Conservation (phyloP, 2,113 vertebrate genomes). For the Trochalopteron elliotii region DNA sequence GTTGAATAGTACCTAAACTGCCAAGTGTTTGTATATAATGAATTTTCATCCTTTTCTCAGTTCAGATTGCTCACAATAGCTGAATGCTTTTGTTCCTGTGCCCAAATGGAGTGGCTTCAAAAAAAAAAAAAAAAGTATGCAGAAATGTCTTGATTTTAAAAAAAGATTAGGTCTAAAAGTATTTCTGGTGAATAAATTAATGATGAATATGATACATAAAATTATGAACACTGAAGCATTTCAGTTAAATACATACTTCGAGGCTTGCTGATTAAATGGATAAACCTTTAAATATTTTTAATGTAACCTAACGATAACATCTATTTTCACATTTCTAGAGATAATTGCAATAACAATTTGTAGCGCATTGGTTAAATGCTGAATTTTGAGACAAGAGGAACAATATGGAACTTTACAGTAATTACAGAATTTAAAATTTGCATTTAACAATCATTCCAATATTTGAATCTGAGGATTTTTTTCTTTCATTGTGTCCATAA, state of each 20-base stretch:
- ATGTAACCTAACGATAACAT: background rate
- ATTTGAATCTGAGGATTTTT: background rate
- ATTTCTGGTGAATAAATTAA: background rate
- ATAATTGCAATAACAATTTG: background rate
- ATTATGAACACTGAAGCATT: background rate
- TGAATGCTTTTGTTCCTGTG: background rate
- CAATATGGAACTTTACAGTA: background rate
- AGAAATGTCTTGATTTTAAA: background rate
- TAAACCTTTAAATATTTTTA: background rate
- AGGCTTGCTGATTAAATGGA: background rate
- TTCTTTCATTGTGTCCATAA: background rate
- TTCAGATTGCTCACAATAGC: background rate
- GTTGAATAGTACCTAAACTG: background rate
- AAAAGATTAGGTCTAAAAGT: background rate
- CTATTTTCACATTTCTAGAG: background rate
- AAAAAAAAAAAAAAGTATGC: background rate
- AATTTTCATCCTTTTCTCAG: background rate
- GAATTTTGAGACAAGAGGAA: background rate
- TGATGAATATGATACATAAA: background rate
- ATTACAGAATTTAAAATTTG: background rate
- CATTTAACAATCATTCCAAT: background rate
- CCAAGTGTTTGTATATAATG: background rate
- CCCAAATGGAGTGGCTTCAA: background rate
- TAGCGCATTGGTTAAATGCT: background rate
- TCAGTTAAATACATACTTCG: background rate